Base-by-base conservation (phyloP, 2,797 vertebrate genomes). In the Pipistrellus pygmaeus region DNA sequence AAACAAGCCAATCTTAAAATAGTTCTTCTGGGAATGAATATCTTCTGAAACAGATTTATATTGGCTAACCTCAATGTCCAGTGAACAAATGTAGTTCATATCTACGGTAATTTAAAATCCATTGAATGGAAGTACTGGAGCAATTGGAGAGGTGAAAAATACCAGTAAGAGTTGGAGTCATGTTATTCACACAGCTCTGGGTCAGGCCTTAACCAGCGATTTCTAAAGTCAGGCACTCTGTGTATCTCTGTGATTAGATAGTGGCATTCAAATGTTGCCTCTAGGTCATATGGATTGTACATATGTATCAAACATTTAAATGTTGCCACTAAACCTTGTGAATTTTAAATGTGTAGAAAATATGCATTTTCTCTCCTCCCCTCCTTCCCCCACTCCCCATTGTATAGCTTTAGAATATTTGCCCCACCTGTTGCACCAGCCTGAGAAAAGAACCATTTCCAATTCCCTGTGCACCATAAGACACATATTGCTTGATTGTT, bases 1-100 rank as follows among this genome's bases (percentile, higher is more conserved):
- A 41, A 41, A 41, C 38, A 41, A 41, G 38, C 38, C 38, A 41
- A 41, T 41, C 46, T 87, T 85, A 81, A 81, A 84, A 44, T 72
- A 57, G 91, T 87, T 93, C 23, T 81, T 13, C 38, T 85, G 17
- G 32, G 18, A 81, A 57, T 78, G 46, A 95, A 44, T 86, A 80
- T 21, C 46, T 84, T 85, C 46, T 92, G 75, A 91, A 86, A 32
- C 38, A 51, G 38, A 81, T 87, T 82, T 82, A 44, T 14, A 15
- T 72, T 72, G 55, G 53, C 62, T 69, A 69, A 88, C 66, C 38
- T 80, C 38, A 32, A 1, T 78, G 72, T 41, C 62, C 66, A n/a
- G 23, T 89, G 38, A 69, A 83, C 27, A 89, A 80, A 81, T 64
- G 10, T 90, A 94, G 73, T 66, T 27, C 2, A 0, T 71, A 23